Evolutionary conservation across 2,113 vertebrate species (phyloP), one percentile per base, ranked within the genome.

Genomic region (Ceyx melanurus): DNA sequence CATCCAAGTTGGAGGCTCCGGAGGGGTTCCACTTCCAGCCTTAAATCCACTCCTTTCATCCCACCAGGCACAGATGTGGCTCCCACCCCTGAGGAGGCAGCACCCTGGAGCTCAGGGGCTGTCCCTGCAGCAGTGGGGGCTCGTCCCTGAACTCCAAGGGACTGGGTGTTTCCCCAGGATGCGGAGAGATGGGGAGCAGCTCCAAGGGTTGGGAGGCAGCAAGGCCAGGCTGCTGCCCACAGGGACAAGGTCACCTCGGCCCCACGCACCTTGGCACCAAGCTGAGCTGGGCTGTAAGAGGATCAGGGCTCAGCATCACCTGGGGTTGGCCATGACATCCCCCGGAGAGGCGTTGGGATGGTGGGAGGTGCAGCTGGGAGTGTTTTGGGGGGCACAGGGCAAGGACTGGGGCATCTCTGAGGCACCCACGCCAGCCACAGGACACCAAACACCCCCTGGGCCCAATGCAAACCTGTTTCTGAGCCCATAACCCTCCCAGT

Each of bases 301-400:
- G 93, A 95, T 95, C 86, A 88, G 64, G 83, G 74, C 50, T 82
- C 90, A 43, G 73, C 83, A 83, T 16, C 88, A 89, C 88, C 88
- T 88, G 68, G 61, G 50, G 43, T 2, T 2, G 3, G 77, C 80
- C 90, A 15, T 78, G 73, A n/a, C 51, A 51, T 17, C 25, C 23
- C 56, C 35, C 0, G 0, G n/a, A 31, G 37, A 54, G 77, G 62
- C 0, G 0, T 18, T 0, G 0, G 64, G 26, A 37, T 5, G 13
- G 46, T 5, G 45, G 15, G 2, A 2, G 21, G 16, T 33, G 76
- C n/a, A 2, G 0, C 13, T 10, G 12, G 28, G 79, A 66, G 37
- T 1, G 0, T 65, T 68, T 37, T 48, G 15, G 48, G 48, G 51
- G 51, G 64, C 45, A 61, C 20, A 5, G 1, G 2, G 51, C 0